These are phyloP conservation scores for Cynoglossus semilaevis DNA, from an alignment of 2,113 vertebrate species.

Conservation along the genomic window DNA sequence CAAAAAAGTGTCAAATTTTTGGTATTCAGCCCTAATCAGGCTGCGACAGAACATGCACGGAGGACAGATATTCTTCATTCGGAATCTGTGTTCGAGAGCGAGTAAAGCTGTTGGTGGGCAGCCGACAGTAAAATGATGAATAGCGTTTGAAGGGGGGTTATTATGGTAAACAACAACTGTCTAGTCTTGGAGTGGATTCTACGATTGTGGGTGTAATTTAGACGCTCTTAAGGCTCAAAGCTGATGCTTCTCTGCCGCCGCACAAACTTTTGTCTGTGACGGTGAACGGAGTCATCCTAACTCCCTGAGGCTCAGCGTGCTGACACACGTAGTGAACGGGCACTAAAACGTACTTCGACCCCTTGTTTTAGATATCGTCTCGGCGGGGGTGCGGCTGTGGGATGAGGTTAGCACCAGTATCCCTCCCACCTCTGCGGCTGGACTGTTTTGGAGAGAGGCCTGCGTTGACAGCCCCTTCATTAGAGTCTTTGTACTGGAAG, in stretches of 20 bases:
- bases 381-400: background rate
- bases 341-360: constrained; percentile 3
- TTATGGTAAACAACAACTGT: constrained; percentile 7
- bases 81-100: background rate
- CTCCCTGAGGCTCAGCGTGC: constrained; percentile 4
- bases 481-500: constrained; percentile 75
- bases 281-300: constrained; percentile 2
- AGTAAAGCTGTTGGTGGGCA: background rate
- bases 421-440: constrained; percentile 44
- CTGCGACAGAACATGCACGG: too few relatives aligned
- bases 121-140: background rate
- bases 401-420: constrained; percentile 29
- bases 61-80: background rate
- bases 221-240: constrained; percentile 1
- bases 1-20: background rate
- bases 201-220: background rate
- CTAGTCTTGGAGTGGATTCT: background rate
- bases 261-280: background rate
- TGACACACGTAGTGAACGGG: constrained; percentile 22
- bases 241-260: too few relatives aligned
- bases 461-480: constrained; percentile 72
- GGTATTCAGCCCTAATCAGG: background rate
- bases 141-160: background rate
- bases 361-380: too few relatives aligned
- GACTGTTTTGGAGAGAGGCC: constrained; percentile 45